Conservation (phyloP, 2,797 vertebrate species). For the Megalops cyprinoides region DNA sequence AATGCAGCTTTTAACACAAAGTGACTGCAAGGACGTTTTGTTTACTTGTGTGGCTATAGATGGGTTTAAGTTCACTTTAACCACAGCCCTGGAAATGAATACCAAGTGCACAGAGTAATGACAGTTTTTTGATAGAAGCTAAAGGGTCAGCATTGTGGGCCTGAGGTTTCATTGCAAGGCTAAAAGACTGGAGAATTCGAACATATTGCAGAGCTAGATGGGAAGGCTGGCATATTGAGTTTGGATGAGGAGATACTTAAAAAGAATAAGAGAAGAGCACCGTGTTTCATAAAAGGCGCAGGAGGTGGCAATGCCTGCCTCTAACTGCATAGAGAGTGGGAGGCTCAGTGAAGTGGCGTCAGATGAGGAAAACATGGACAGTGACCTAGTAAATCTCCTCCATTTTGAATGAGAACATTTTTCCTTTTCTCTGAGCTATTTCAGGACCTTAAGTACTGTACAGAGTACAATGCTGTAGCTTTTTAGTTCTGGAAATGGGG, state of each 20-base stretch:
- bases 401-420: slow-evolving; percentile 34
- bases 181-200: not conserved
- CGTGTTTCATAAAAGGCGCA: not conserved
- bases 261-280: slow-evolving; percentile 2
- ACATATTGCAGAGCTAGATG: not conserved
- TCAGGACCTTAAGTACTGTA: slow-evolving; percentile 31
- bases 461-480: slow-evolving; percentile 31
- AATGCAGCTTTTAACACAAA: not conserved
- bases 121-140: not conserved
- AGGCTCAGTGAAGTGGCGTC: slow-evolving; percentile 16
- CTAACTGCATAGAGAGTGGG: not conserved
- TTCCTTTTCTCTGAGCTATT: slow-evolving; percentile 22
- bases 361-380: slow-evolving; percentile 13
- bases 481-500: slow-evolving; percentile 9
- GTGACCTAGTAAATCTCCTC: slow-evolving; percentile 32
- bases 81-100: not conserved
- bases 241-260: not conserved
- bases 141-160: not conserved
- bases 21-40: not conserved
- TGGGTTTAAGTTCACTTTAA: not conserved
- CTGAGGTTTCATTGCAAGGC: not conserved
- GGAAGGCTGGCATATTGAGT: not conserved
- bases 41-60: not conserved
- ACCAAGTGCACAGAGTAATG: not conserved
- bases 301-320: not conserved